Evolutionary conservation across 2,797 vertebrate genomes (phyloP), one percentile per base, ranked within the genome.

Genomic region (Myoxocephalus aenaeus): DNA sequence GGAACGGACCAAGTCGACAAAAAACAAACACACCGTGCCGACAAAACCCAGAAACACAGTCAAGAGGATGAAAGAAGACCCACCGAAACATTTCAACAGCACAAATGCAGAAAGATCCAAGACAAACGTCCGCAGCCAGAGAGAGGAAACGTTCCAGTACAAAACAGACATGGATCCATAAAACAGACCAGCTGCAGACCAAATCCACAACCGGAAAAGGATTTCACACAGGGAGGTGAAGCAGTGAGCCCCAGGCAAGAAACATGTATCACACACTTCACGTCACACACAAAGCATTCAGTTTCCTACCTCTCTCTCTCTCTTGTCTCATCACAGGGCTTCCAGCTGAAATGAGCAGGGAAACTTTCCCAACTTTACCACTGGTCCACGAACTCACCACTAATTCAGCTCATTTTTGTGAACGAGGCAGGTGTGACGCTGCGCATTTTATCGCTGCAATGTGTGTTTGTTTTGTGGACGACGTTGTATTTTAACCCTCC

Each of bases 231-330:
- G 67, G 85, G 79, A 85, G 40, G 86, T 73, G 80, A 91, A 90
- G 83, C 81, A 82, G 84, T 74, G 79, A 91, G 82, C 84, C 87
- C 70, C 68, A 73, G 79, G 85, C 84, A 85, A 73, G 48, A 90
- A 87, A 90, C 82, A 86, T 50, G 51, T 57, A 83, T 44, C 54
- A 22, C 66, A 70, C 66, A 42, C 18, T 42, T 59, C 65, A 70
- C 27, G 70, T 50, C 27, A 58, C 61, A 63, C 36, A 62, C 22
- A 80, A 0, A 88, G 58, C 32, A 3, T 80, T 80, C 59, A 9
- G 58, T 87, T 75, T 94, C 93, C 93, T 95, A 95, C 94, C 94
- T 95, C 90, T 32, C 32, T 32, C 32, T 85, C 62, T 63, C 70
- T 85, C 15, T 53, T 70, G 86, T 86, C 85, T 86, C 87, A 90